Conservation (phyloP, 2,797 vertebrate genomes). For the Smutsia gigantea region DNA sequence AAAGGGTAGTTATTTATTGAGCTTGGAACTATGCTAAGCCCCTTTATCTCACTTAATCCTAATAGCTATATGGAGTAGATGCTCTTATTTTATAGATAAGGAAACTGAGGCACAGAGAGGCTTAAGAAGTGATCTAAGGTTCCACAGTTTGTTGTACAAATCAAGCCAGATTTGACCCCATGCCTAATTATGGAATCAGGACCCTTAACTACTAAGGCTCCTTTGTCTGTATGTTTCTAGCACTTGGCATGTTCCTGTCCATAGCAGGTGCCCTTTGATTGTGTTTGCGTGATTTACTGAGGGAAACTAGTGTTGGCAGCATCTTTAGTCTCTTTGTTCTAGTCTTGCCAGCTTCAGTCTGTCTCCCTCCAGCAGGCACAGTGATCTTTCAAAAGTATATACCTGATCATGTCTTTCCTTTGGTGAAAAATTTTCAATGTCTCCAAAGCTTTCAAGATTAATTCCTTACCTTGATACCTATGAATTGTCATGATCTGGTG, state of each 20-base stretch:
- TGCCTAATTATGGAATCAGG: not conserved
- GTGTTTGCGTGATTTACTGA: not conserved
- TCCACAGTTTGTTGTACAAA: not conserved
- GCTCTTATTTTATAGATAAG: not conserved
- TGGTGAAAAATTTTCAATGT: not conserved
- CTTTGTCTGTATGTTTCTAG: not conserved
- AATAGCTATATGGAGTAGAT: not conserved
- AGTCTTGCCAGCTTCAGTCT: not conserved
- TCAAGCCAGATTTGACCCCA: not conserved
- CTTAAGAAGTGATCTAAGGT: not conserved
- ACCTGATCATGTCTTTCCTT: not conserved
- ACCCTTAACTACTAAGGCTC: not conserved
- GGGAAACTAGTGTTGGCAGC: not conserved
- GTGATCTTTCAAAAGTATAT: not conserved
- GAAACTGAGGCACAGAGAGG: not conserved
- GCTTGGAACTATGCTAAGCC: not conserved
- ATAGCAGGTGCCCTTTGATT: not conserved
- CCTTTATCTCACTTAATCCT: conserved; percentile 3
- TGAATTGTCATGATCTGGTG: not conserved
- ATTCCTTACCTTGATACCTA: not conserved
- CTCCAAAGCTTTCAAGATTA: not conserved
- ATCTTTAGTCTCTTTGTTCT: not conserved
- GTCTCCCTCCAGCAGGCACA: not conserved
- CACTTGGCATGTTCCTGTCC: not conserved
- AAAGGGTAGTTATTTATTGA: not conserved